These are phyloP conservation scores for Sinocyclocheilus maitianheensis DNA, from an alignment of 2,113 vertebrate genomes.

Conservation along the genomic window DNA sequence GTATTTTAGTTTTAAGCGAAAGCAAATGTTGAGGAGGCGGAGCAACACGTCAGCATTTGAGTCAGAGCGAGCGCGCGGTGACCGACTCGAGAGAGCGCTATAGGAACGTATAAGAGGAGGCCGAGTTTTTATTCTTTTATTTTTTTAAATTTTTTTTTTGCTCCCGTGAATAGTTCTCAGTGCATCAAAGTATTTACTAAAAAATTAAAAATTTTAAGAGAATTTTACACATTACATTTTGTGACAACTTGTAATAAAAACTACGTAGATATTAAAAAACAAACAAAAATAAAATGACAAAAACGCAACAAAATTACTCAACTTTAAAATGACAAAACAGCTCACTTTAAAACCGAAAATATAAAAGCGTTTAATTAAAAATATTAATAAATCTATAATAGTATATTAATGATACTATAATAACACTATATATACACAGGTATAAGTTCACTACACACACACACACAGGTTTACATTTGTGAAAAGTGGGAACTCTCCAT, in stretches of 20 bases:
- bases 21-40: conserved; percentile 54
- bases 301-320: neutral
- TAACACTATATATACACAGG: no score
- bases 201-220: neutral
- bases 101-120: neutral
- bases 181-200: neutral
- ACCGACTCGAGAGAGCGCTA: neutral
- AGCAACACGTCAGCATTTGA: conserved; percentile 88
- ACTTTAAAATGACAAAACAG: neutral
- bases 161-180: neutral
- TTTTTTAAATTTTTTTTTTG: no score
- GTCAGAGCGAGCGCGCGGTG: conserved; percentile 14
- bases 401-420: no score
- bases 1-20: conserved; percentile 14
- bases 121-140: neutral
- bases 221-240: neutral
- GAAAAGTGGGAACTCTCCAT: no score
- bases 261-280: no score
- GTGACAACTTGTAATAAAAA: neutral
- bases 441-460: no score
- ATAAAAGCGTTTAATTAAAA: no score
- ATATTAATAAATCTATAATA: no score
- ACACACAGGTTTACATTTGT: no score
- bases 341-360: no score
- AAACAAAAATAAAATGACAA: neutral